A percentile compares a stretch with the other conserved stretches of the same genome.
These are phyloP conservation scores for Drosophila dunni DNA, from an alignment of 1,140 invertebrate species.

Conservation along the genomic window DNA sequence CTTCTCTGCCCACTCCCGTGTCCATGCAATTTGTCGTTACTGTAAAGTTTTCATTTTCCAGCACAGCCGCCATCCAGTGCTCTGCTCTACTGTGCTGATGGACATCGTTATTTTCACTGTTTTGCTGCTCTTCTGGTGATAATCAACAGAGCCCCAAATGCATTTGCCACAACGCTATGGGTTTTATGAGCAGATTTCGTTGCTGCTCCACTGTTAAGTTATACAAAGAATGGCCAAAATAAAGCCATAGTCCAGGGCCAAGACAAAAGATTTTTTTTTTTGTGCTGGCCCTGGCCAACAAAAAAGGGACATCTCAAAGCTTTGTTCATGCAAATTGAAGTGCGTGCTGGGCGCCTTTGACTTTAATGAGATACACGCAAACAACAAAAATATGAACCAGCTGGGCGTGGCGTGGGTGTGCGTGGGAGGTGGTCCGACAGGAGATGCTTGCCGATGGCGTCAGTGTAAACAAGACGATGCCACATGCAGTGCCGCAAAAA, in stretches of 20 bases:
- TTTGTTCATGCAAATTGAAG: conserved; percentile 80
- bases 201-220: conserved; percentile 50
- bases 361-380: conserved; percentile 75
- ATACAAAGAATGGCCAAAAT: conserved; percentile 64
- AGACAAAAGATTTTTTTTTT: conserved; percentile 29
- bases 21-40: conserved; percentile 45
- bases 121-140: conserved; percentile 23
- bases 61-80: neutral
- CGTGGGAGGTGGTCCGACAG: neutral
- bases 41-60: conserved; percentile 45
- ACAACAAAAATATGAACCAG: conserved; percentile 39
- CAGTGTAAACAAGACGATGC: conserved; percentile 72
- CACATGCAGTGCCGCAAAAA: conserved; percentile 78
- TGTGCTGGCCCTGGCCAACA: conserved; percentile 1
- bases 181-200: conserved; percentile 47
- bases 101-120: conserved; percentile 67
- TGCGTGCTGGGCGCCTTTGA: conserved; percentile 59
- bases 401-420: conserved; percentile 8
- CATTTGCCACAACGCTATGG: conserved; percentile 33
- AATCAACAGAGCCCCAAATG: conserved; percentile 50
- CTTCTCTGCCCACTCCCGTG: neutral
- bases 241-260: conserved; percentile 64
- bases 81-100: conserved; percentile 40
- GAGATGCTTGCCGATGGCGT: conserved; percentile 56
- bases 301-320: conserved; percentile 56